Base-by-base conservation (phyloP, 2,113 vertebrate genomes). In the Oncorhynchus clarkii region DNA sequence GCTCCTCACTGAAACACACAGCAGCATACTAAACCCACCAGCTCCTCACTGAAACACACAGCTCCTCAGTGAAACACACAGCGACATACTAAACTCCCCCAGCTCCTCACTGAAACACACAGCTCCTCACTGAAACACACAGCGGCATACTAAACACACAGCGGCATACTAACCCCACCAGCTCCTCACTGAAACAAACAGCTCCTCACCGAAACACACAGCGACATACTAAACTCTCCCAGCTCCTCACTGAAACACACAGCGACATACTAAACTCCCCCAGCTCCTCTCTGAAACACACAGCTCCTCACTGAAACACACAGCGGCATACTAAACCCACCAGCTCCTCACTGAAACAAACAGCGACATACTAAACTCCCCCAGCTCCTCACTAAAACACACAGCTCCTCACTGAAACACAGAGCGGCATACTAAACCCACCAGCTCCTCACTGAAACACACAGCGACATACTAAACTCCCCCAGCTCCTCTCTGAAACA, bases 271-370 rank as follows among this genome's bases (percentile, higher is more conserved):
- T 98, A 90, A 96, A 98, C 80, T n/a, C 95, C n/a, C 95, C 96
- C 80, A 99, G 88, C 34, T 96, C 95, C 85, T 99, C 97, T 75
- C 98, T 99, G 29, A 31, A 31, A 31, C 29, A 31, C 29, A 31
- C 80, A 99, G 88, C 34, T 96, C 95, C 85, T 99, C 97, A 76
- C 98, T 99, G 29, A 31, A 31, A 31, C 29, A 31, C 22, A 24
- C 22, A 24, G 22, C 22, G 22, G 1, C 22, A 24, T 5, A 31
- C 29, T 98, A 90, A 96, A 98, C 95, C n/a, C 95, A 96, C 96
- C 80, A 99, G 88, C 34, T 96, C 95, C 85, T 99, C 97, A 76
- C 98, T 99, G 86, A 5, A 73, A 79, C 6, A 77, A 4, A 86
- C 62, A 68, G n/a, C n/a, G n/a, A n/a, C n/a, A n/a, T n/a, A n/a